Conservation (phyloP, 2,888 invertebrate species). For the Pseudococcus longispinus region DNA sequence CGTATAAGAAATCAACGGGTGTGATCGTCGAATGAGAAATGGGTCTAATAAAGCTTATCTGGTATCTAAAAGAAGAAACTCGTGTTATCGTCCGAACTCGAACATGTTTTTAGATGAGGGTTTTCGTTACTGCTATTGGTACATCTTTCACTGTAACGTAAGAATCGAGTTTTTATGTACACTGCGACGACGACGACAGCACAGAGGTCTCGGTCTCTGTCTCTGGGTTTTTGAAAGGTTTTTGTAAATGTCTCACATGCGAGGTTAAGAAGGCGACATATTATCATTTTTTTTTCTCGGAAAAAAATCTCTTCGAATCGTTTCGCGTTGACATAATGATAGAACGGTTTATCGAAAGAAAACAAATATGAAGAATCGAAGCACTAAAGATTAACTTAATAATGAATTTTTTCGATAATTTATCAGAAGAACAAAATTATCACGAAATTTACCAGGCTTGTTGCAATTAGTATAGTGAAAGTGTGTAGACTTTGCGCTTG, state of each 20-base stretch:
- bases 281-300: not conserved
- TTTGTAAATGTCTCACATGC: not conserved
- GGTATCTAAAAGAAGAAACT: slow-evolving; percentile 24
- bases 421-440: too few species aligned
- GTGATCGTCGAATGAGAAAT: slow-evolving; percentile 19
- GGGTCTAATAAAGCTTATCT: slow-evolving; percentile 23
- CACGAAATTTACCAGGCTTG: too few species aligned
- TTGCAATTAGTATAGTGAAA: too few species aligned
- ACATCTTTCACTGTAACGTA: not conserved
- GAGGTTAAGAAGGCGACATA: not conserved
- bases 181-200: not conserved
- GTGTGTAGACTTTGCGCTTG: too few species aligned
- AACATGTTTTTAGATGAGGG: slow-evolving; percentile 14
- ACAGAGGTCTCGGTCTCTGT: not conserved
- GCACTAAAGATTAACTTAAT: too few species aligned
- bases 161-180: not conserved
- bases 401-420: too few species aligned
- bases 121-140: not conserved
- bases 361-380: too few species aligned
- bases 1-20: not conserved
- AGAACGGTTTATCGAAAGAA: too few species aligned
- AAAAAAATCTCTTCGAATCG: not conserved
- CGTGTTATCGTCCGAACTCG: not conserved
- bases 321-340: too few species aligned
- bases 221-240: not conserved